Evolutionary conservation across 2,113 vertebrate genomes (phyloP).

Genomic region (Gallinago jamesoni): DNA sequence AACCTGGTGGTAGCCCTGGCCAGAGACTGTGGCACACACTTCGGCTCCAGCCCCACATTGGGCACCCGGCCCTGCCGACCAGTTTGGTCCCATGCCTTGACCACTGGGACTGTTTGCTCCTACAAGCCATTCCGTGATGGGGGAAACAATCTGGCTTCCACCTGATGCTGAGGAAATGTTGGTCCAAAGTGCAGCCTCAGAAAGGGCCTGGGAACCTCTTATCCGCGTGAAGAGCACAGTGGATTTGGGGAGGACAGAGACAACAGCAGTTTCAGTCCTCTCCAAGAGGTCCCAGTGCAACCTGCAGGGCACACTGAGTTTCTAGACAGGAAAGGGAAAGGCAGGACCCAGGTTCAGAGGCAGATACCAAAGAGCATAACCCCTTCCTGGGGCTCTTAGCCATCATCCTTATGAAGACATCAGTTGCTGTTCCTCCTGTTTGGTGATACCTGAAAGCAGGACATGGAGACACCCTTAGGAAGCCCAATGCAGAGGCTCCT

Average conservation of each 20-base stretch:
- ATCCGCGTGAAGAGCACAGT: background rate
- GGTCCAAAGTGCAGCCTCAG: background rate
- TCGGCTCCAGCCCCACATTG: fast-evolving
- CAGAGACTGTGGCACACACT: fast-evolving
- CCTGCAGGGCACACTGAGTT: background rate
- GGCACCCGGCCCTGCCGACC: background rate
- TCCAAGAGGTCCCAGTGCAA: fast-evolving
- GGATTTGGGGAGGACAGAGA: background rate
- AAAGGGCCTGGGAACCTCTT: background rate
- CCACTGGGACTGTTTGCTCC: background rate
- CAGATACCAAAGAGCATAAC: background rate
- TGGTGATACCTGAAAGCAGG: background rate
- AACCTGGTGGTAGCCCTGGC: background rate
- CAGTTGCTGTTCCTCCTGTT: background rate
- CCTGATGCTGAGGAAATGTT: fast-evolving
- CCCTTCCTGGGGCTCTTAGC: background rate
- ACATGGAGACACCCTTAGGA: background rate
- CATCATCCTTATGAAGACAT: background rate
- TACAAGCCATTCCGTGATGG: fast-evolving
- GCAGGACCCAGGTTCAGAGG: background rate
- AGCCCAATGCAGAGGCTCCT: background rate
- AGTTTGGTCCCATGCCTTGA: background rate
- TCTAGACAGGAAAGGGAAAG: background rate
- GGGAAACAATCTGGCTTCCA: background rate
- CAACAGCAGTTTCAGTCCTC: fast-evolving